These are phyloP conservation scores for Platichthys stellatus DNA, from an alignment of 2,113 vertebrate genomes.

Conservation along the genomic window DNA sequence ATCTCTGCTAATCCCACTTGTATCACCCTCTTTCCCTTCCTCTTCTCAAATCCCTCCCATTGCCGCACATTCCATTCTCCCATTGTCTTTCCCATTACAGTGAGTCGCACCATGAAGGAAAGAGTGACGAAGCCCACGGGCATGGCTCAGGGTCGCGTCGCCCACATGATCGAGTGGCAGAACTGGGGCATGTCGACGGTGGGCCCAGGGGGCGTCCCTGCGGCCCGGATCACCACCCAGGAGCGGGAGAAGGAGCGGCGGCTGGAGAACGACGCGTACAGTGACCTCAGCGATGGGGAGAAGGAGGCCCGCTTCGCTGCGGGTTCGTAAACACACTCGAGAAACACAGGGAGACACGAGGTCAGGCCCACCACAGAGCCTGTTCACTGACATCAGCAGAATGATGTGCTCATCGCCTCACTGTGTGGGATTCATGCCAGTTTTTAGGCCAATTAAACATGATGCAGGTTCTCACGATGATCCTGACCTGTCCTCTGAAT, in stretches of 20 bases:
- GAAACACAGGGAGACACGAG: not conserved
- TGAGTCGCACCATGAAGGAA: conserved; percentile 95
- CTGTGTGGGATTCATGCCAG: conserved; percentile 7
- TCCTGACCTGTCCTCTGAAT: conserved; percentile 32
- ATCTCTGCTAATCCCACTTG: not conserved
- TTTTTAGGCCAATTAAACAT: conserved; percentile 9
- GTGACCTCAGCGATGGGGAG: conserved; percentile 96
- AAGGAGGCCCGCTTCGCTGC: conserved; percentile 97
- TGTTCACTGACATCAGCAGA: conserved; percentile 38
- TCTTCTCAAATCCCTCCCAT: not conserved
- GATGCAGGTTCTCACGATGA: conserved; percentile 10
- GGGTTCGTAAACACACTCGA: conserved; percentile 78
- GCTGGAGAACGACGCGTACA: conserved; percentile 95
- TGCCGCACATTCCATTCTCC: conserved; percentile 6
- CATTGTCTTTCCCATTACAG: not conserved
- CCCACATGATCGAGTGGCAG: conserved; percentile 99
- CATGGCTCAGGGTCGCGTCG: conserved; percentile 95
- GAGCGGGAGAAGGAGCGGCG: conserved; percentile 89
- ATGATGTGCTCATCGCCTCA: conserved; percentile 23
- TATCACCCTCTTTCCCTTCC: not conserved
- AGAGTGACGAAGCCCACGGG: conserved; percentile 96
- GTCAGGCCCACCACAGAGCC: conserved; percentile 1
- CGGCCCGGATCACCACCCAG: conserved; percentile 83
- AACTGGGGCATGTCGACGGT: conserved; percentile 91
- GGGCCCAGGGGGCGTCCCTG: conserved; percentile 71